Evolutionary conservation across 2,888 invertebrate genomes (phyloP).

Genomic region (Plagodis pulveraria): DNA sequence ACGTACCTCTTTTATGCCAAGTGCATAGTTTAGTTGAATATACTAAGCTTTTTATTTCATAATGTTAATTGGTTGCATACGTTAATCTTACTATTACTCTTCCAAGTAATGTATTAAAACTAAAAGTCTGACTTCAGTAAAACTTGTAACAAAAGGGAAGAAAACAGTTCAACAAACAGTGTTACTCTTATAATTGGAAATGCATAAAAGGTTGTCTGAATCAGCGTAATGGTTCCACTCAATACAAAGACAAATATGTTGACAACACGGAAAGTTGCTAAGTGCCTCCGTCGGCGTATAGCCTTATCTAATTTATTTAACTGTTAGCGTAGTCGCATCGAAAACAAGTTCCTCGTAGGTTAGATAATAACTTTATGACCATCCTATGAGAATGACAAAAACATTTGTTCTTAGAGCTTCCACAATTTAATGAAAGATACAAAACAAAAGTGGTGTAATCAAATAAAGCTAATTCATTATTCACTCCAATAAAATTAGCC

Average conservation of each 20-base stretch:
- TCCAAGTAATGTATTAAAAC: background rate
- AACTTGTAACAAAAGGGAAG: slow-evolving; percentile 1
- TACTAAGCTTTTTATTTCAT: background rate
- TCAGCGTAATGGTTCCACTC: slow-evolving; percentile 52
- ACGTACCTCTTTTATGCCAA: slow-evolving; percentile 31
- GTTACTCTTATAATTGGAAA: slow-evolving; percentile 19
- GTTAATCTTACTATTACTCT: no score
- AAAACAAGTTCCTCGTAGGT: slow-evolving; percentile 59
- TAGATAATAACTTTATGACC: slow-evolving; percentile 35
- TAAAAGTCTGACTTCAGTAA: background rate
- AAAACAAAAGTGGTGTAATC: background rate
- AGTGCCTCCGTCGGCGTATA: slow-evolving; percentile 62
- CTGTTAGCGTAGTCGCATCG: slow-evolving; percentile 62
- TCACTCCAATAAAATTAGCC: no score
- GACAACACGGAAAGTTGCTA: slow-evolving; percentile 69
- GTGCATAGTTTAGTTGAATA: slow-evolving; percentile 22
- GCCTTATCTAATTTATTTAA: slow-evolving; percentile 78
- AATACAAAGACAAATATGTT: slow-evolving; percentile 66
- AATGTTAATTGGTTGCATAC: background rate
- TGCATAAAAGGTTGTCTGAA: slow-evolving; percentile 30
- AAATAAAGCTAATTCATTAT: no score
- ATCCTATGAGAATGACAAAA: slow-evolving; percentile 2
- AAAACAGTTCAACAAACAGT: slow-evolving; percentile 7
- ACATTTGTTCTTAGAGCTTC: background rate
- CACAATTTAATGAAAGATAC: background rate